A percentile compares a stretch with the other conserved stretches of the same genome.
phyloP scores from a whole-genome alignment of 2,888 invertebrate genomes.

The Argyresthia albistria region DNA sequence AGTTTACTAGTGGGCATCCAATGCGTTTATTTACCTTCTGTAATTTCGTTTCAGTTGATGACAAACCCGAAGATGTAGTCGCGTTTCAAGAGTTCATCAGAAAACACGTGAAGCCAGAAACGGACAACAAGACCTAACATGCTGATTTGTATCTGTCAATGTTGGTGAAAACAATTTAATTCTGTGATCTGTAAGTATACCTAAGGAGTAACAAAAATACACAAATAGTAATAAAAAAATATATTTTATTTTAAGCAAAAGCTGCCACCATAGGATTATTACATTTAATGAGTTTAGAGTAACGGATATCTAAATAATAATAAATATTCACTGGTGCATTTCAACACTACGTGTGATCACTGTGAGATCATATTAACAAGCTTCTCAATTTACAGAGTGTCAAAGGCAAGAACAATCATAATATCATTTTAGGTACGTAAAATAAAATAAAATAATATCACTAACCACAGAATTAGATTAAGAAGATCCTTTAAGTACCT shows the following conservation, averaged over 20 bases:
- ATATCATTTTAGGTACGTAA: no score
- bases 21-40: no score
- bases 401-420: neutral
- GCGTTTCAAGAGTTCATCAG: conserved; percentile 54
- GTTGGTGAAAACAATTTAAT: neutral
- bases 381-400: neutral
- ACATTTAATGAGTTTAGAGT: no score
- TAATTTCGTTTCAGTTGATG: conserved; percentile 31
- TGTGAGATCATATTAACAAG: neutral
- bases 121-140: conserved; percentile 14
- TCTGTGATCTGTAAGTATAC: conserved; percentile 3
- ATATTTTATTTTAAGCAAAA: neutral
- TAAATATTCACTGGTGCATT: neutral
- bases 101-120: conserved; percentile 52
- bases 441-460: no score
- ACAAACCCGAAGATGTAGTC: conserved; percentile 50
- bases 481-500: no score
- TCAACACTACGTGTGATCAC: no score
- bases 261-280: neutral
- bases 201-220: neutral
- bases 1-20: no score
- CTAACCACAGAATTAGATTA: no score
- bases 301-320: neutral
- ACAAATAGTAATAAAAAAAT: neutral
- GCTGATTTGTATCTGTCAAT: neutral